Conservation (phyloP, 1,140 invertebrate genomes). For the Penaeus indicus region DNA sequence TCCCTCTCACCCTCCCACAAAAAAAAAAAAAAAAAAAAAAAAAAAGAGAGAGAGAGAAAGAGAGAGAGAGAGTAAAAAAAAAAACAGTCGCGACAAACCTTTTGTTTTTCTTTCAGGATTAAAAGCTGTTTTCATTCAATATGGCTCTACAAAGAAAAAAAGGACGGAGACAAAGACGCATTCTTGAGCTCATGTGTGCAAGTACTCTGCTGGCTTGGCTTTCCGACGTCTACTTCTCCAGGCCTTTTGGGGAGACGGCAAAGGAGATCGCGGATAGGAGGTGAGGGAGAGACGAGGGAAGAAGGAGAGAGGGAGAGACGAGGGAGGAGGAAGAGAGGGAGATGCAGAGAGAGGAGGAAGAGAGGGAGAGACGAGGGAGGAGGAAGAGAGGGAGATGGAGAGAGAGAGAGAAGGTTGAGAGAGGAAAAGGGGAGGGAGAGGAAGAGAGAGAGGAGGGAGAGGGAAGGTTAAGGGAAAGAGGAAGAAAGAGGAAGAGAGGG, state of each 20-base stretch:
- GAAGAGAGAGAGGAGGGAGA: too few species aligned
- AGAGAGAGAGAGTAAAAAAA: not conserved
- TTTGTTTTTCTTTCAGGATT: constrained; percentile 53
- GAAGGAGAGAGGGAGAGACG: not conserved
- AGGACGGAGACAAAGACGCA: constrained; percentile 45
- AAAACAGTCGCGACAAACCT: constrained; percentile 37
- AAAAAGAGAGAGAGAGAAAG: too few species aligned
- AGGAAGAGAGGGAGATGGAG: not conserved
- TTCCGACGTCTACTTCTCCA: constrained; percentile 13
- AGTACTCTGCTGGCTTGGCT: constrained; percentile 37
- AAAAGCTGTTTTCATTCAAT: constrained; percentile 64
- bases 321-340: too few species aligned
- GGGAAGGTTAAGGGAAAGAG: too few species aligned
- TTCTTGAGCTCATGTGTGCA: constrained; percentile 43
- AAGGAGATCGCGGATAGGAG: not conserved
- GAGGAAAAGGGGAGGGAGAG: too few species aligned
- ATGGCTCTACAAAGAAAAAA: constrained; percentile 56
- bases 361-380: too few species aligned
- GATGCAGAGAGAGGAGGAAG: too few species aligned
- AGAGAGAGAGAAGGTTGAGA: too few species aligned
- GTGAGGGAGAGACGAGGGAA: not conserved
- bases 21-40: too few species aligned
- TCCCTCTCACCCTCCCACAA: too few species aligned
- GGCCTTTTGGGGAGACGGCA: not conserved
- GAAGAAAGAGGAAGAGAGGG: too few species aligned